A percentile compares a stretch with the other conserved stretches of the same genome.
Evolutionary conservation across 2,113 vertebrate genomes (phyloP).

Genomic region (Ginglymostoma cirratum): DNA sequence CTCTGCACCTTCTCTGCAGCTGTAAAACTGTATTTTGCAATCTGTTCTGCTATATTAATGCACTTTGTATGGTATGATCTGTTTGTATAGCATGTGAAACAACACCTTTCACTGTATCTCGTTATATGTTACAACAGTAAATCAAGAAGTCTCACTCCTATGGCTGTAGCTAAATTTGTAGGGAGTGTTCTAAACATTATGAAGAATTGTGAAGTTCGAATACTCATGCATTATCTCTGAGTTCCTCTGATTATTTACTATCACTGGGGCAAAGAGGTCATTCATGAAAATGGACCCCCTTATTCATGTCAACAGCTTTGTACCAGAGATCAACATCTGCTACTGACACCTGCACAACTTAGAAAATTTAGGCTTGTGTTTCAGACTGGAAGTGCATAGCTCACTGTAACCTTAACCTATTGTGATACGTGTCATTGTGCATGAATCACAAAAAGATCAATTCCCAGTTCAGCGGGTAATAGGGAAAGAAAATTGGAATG

Average conservation of each 20-base stretch:
- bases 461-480: too few species aligned
- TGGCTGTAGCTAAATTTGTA: not conserved
- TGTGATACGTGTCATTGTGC: too few species aligned
- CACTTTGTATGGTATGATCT: too few species aligned
- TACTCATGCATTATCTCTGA: not conserved
- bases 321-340: not conserved
- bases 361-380: not conserved
- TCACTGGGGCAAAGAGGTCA: not conserved
- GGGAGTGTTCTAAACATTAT: not conserved
- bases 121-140: too few species aligned
- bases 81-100: too few species aligned
- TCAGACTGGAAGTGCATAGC: not conserved
- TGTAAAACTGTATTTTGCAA: too few species aligned
- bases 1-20: too few species aligned
- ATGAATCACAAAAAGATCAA: too few species aligned
- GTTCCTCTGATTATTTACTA: not conserved
- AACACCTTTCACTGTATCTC: too few species aligned
- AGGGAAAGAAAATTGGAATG: too few species aligned
- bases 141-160: not conserved
- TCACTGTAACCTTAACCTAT: not conserved
- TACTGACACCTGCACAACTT: not conserved
- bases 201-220: not conserved
- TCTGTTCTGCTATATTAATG: too few species aligned
- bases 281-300: not conserved
- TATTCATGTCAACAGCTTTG: not conserved